Percentiles rank a stretch among this genome's conserved stretches.
These are phyloP conservation scores for Brachyhypopomus occidentalis DNA, from an alignment of 2,113 vertebrate genomes.

Conservation along the genomic window DNA sequence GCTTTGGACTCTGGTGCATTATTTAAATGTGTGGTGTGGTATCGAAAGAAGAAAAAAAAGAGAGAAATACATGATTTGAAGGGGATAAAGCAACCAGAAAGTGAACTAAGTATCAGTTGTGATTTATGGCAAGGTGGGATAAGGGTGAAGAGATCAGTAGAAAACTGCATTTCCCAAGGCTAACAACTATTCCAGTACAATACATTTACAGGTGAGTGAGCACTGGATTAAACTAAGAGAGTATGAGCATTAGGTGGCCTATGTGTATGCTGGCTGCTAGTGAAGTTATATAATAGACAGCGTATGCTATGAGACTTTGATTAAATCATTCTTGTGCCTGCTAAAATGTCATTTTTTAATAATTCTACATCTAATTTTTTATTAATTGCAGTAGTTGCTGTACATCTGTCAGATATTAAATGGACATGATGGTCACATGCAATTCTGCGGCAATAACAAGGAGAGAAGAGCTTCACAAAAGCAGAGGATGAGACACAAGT, in stretches of 20 bases:
- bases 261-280: not conserved
- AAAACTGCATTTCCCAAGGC: not conserved
- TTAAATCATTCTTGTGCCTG: not conserved
- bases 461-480: not conserved
- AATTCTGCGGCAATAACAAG: not conserved
- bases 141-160: not conserved
- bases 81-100: not conserved
- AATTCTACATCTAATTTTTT: not conserved
- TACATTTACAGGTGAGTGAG: not conserved
- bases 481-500: conserved; percentile 1
- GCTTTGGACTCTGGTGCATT: not conserved
- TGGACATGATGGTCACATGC: not conserved
- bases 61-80: not conserved
- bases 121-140: not conserved
- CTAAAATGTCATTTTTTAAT: not conserved
- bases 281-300: not conserved
- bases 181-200: not conserved
- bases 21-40: conserved; percentile 11
- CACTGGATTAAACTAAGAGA: conserved; percentile 31
- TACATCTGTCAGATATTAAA: not conserved
- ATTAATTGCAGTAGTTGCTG: conserved; percentile 3
- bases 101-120: not conserved
- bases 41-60: not conserved
- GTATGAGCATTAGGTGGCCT: conserved; percentile 16
- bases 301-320: not conserved